Base-by-base conservation (phyloP, 2,888 invertebrate genomes). In the Dascillus cervinus region DNA sequence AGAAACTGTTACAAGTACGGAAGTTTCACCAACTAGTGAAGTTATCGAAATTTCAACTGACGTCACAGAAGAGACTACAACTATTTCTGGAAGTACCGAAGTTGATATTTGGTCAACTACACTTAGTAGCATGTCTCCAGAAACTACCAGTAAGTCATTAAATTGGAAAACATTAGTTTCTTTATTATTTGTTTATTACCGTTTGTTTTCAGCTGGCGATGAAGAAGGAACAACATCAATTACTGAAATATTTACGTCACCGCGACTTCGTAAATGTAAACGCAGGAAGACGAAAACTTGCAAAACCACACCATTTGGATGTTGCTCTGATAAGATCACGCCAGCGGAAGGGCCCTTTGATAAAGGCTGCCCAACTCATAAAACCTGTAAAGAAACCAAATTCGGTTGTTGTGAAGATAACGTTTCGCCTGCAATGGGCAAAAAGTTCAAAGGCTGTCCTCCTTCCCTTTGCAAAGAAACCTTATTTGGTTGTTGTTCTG, bases 401-500 rank as follows among this genome's bases (percentile, higher is more conserved):
- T 76, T 70, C 49, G 86, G 87, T 1, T 92, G 92, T 57, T 92
- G 92, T 54, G 72, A 79, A 6, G 90, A 91, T 57, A 82, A 78
- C 0, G 77, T 88, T 1, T 86, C 88, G 0, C 76, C 84, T 2
- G 84, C 87, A 0, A 59, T 66, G 32, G 90, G 89, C 5, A 70
- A 75, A 1, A 69, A 79, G 8, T 60, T 72, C 37, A 67, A 79
- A 51, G 92, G 84, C 2, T 96, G 95, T 56, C 87, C 88, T 0
- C 62, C 71, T 20, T 68, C 75, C 1, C 71, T 74, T 5, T 91
- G 91, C 55, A 72, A 72, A 0, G 81, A 82, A 51, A 82, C 85
- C 0, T 67, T 91, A 4, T 92, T 82, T 53, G 92, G 92, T 2
- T 94, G 92, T 57, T 94, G 92, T 53, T 74, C 77, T 5, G 89